phyloP scores from a whole-genome alignment of 2,113 vertebrate genomes.

The Caracal caracal region DNA sequence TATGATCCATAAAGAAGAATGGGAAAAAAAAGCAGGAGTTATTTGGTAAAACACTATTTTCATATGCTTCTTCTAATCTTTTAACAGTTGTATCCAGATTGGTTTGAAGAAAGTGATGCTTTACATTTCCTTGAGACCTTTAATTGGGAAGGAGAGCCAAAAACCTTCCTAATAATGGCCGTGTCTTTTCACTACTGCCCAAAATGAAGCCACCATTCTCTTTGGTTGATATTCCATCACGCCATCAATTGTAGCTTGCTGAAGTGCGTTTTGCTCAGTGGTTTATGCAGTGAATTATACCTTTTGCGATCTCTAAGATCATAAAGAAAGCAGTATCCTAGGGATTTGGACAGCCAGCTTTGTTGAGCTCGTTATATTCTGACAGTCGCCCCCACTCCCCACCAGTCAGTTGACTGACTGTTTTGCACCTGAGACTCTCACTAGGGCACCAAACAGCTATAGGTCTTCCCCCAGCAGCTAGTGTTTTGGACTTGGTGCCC shows the following conservation, averaged over 20 bases:
- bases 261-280: neutral
- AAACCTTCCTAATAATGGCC: neutral
- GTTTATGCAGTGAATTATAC: neutral
- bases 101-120: neutral
- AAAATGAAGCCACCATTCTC: neutral
- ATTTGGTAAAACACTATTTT: neutral
- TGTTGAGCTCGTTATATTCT: neutral
- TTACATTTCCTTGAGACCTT: neutral
- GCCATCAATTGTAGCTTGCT: no score
- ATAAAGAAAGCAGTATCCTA: neutral
- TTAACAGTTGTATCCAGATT: neutral
- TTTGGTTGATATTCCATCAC: neutral
- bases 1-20: neutral
- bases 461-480: neutral
- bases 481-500: neutral
- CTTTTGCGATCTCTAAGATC: neutral
- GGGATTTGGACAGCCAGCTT: neutral
- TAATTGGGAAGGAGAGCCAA: neutral
- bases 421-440: neutral
- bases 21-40: neutral
- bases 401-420: no score
- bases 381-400: neutral
- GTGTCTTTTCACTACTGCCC: neutral
- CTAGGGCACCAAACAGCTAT: neutral
- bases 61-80: neutral